These are phyloP conservation scores for Mycteria americana DNA, from an alignment of 2,797 vertebrate species.

Conservation along the genomic window DNA sequence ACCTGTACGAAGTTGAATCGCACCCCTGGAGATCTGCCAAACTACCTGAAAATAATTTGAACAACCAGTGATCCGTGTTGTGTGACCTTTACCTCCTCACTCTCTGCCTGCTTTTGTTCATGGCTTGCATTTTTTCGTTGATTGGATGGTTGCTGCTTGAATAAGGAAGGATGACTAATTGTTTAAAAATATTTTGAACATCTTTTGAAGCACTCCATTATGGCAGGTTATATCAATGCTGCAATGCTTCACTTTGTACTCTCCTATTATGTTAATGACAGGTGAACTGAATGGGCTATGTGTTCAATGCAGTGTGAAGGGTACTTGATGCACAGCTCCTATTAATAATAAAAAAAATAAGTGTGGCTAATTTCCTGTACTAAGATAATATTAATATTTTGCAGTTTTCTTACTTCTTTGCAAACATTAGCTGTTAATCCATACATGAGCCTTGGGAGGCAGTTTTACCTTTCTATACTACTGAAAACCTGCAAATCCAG, in stretches of 20 bases:
- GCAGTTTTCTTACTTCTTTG: not conserved
- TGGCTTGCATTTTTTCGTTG: not conserved
- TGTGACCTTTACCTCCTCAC: conserved; percentile 4
- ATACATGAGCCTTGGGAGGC: not conserved
- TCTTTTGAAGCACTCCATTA: not conserved
- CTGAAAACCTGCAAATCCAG: not conserved
- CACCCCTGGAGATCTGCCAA: not conserved
- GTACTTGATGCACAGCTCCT: not conserved
- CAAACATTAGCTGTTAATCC: not conserved
- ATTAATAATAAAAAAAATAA: not conserved
- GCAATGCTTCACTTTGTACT: not conserved
- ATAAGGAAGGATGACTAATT: conserved; percentile 22
- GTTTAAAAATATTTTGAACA: conserved; percentile 11
- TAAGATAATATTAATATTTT: not conserved
- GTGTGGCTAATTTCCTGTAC: not conserved
- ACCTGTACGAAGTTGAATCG: not conserved
- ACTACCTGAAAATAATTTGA: conserved; percentile 34
- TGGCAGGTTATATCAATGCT: not conserved
- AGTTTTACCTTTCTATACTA: not conserved
- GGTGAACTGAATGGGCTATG: not conserved
- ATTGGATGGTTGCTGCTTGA: not conserved
- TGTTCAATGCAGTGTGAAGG: not conserved
- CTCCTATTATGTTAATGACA: not conserved
- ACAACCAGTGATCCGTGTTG: conserved; percentile 11
- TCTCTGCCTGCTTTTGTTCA: not conserved